Percentiles rank a stretch among this genome's conserved stretches.
phyloP scores from a whole-genome alignment of 2,113 vertebrate genomes.

The Lophochroa leadbeateri region DNA sequence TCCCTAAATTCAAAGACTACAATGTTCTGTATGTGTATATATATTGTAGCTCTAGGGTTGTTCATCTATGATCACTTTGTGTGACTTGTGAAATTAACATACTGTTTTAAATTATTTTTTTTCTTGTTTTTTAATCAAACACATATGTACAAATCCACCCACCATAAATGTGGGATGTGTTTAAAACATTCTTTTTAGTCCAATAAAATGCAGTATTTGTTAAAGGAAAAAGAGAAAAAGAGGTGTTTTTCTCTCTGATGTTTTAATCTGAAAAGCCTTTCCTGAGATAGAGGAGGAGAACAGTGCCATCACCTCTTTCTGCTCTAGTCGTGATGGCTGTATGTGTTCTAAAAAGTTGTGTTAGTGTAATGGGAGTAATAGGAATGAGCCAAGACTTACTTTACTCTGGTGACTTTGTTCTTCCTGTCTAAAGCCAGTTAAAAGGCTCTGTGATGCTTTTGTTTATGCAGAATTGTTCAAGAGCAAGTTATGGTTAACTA shows the following conservation, averaged over 20 bases:
- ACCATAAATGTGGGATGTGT: neutral
- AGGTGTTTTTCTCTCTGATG: neutral
- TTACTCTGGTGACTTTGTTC: neutral
- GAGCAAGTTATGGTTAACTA: neutral
- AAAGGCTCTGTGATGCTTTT: neutral
- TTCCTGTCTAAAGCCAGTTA: neutral
- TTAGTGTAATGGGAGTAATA: neutral
- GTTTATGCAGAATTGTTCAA: neutral
- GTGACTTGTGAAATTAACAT: neutral
- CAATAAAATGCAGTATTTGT: neutral
- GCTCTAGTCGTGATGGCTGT: neutral
- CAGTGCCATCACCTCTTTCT: neutral
- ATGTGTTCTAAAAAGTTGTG: neutral
- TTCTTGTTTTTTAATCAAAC: neutral
- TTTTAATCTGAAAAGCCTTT: neutral
- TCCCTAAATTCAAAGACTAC: neutral
- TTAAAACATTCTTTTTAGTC: neutral
- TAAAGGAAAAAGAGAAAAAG: neutral
- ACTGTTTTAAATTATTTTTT: neutral
- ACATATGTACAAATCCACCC: neutral
- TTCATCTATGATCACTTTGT: neutral
- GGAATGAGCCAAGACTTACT: neutral
- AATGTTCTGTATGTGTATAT: fast-evolving
- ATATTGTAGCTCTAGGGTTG: neutral
- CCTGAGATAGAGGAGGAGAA: neutral